Conservation (phyloP, 2,113 vertebrate genomes). For the Chloroceryle aenea region DNA sequence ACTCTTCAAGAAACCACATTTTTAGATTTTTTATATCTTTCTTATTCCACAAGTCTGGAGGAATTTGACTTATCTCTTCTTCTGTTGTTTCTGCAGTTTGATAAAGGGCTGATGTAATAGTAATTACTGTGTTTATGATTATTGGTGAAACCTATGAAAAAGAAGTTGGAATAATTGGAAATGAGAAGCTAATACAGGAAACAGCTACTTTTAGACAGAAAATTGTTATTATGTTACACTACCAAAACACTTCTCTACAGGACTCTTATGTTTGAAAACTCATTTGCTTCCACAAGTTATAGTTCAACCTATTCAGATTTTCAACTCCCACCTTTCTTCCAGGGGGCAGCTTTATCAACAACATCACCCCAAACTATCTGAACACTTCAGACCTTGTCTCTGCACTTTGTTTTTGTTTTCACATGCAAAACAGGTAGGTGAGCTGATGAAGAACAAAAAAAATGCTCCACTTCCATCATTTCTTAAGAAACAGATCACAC, state of each 20-base stretch:
- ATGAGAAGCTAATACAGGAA: neutral
- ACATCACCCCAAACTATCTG: neutral
- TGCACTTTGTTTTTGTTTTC: neutral
- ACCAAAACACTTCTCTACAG: neutral
- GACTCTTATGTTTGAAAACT: neutral
- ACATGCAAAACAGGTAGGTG: neutral
- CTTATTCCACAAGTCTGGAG: slow-evolving; percentile 87
- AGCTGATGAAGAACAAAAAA: neutral
- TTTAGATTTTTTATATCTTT: slow-evolving; percentile 87
- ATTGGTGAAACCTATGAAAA: slow-evolving; percentile 91
- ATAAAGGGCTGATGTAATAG: slow-evolving; percentile 90
- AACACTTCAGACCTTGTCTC: neutral
- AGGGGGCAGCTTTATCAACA: neutral
- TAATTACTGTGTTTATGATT: slow-evolving; percentile 97
- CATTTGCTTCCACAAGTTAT: neutral
- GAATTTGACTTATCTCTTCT: slow-evolving; percentile 80
- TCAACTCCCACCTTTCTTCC: neutral
- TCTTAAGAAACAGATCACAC: neutral
- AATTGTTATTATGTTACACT: neutral
- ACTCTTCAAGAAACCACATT: slow-evolving; percentile 95
- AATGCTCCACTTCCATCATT: neutral
- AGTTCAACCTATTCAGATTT: neutral
- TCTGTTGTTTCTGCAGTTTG: slow-evolving; percentile 82
- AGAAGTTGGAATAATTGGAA: neutral
- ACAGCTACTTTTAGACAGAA: neutral